Conservation (phyloP, 2,113 vertebrate species). For the Syngnathus typhle region DNA sequence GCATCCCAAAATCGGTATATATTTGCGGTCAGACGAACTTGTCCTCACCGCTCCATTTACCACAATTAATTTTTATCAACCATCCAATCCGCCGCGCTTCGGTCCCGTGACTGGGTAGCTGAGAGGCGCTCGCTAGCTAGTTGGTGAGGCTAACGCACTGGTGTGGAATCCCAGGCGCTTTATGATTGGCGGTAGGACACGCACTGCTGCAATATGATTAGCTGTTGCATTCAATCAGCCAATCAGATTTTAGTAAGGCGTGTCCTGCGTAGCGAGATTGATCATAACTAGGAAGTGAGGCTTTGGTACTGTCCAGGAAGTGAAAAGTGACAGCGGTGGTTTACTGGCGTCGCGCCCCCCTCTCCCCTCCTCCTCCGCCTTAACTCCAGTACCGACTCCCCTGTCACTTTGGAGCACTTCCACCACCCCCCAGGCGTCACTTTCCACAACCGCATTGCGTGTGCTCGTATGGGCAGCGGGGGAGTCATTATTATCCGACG, state of each 20-base stretch:
- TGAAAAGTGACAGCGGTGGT: slow-evolving; percentile 22
- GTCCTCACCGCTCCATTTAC: background rate
- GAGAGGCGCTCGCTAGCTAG: background rate
- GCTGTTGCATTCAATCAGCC: too few relatives aligned
- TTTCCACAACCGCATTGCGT: background rate
- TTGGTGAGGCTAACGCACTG: background rate
- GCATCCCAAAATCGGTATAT: slow-evolving; percentile 32
- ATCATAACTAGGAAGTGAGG: slow-evolving; percentile 19
- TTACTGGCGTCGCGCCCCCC: background rate
- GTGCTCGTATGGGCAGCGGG: slow-evolving; percentile 11
- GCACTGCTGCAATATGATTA: too few relatives aligned
- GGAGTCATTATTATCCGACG: slow-evolving; percentile 15
- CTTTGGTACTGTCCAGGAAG: slow-evolving; percentile 51
- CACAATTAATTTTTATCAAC: background rate
- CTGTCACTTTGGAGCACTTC: slow-evolving; percentile 6
- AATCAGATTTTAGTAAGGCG: background rate
- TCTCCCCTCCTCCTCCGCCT: slow-evolving; percentile 10
- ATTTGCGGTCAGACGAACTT: background rate
- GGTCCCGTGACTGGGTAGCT: slow-evolving; percentile 26
- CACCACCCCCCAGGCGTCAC: slow-evolving; percentile 5
- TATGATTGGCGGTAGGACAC: too few relatives aligned
- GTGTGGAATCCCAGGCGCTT: background rate
- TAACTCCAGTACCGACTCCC: background rate
- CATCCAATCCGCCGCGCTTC: background rate
- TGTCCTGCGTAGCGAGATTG: background rate